Evolutionary conservation across 2,797 vertebrate genomes (phyloP), one percentile per base, ranked within the genome.

Genomic region (Dryobates pubescens): DNA sequence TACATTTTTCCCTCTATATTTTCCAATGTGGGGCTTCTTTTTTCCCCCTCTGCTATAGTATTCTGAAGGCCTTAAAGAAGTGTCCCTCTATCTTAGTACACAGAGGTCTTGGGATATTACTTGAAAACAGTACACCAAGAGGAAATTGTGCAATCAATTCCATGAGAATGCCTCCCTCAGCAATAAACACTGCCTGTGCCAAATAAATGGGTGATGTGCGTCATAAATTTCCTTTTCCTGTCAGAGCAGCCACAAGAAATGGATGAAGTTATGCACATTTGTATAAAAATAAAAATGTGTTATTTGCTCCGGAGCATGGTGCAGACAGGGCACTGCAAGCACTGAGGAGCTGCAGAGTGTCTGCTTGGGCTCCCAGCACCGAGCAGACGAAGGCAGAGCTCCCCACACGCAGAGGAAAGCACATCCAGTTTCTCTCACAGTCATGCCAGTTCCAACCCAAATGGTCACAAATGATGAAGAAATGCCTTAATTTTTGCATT

Each of bases 121-220:
- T 95, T 96, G 91, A 96, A 96, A 97, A 97, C 65, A 94, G 76
- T 90, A 85, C 86, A 92, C 90, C 94, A 93, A 85, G 88, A 93
- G 95, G 90, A 92, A 96, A 95, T 92, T 90, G 90, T 95, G 90
- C 83, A 95, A 97, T 97, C 96, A 96, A 94, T 96, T 96, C 87
- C 95, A 95, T 90, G 89, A 90, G 89, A 82, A 79, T 93, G 88
- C 85, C 80, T 96, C 90, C 86, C 73, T 97, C 92, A 93, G 94
- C 86, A 91, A 96, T 96, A 95, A 96, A 90, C 67, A 91, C 89
- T 85, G 95, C 74, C 92, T 95, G 62, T 95, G 83, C 95, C 94
- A 97, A 97, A 97, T 89, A 96, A 96, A 96, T 95, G 92, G 94
- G 83, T 84, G 92, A 93, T 93, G 92, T 94, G 90, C 75, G 88